Base-by-base conservation (phyloP, 2,797 vertebrate genomes). In the Muscicapa comitata region DNA sequence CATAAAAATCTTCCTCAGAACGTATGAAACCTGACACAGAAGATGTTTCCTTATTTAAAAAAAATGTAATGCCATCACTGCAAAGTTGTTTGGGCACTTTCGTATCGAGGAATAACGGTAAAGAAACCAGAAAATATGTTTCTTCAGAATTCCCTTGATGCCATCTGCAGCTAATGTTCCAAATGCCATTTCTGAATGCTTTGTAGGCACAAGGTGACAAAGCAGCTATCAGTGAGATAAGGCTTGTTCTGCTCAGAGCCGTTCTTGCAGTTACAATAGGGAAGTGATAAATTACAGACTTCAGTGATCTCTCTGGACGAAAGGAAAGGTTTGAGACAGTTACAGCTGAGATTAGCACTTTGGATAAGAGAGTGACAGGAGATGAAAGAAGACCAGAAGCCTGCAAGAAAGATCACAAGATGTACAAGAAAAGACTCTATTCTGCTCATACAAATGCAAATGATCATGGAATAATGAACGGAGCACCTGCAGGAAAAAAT, bases 391-490 rank as follows among this genome's bases (percentile, higher is more conserved):
- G 37, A 86, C 57, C 33, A 84, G 63, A 82, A 63, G 71, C 29
- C 65, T 80, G 72, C 47, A 95, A 83, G 86, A 95, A 86, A 80
- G 93, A 96, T 93, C 78, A 86, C 75, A 94, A 91, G 75, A 75
- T 71, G 9, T 43, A 65, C 77, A 93, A 93, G 66, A 94, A 95
- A 93, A 72, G 57, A 67, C 35, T 74, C 26, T 93, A 86, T 94
- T 94, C 81, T 75, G 28, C 26, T 91, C 16, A 78, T 95, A 82
- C 58, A 96, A 88, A 94, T 94, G 89, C 89, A 95, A 93, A 96
- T 94, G 19, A 37, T 67, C 28, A 58, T 13, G 37, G 33, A 63
- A 85, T 90, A 93, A 90, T 85, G 57, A 90, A 87, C 31, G n/a
- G 23, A 80, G 25, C 50, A 91, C 75, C 83, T 93, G 82, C 78